Evolutionary conservation across 1,140 invertebrate species (phyloP).

Genomic region (Apocrypta bakeri): DNA sequence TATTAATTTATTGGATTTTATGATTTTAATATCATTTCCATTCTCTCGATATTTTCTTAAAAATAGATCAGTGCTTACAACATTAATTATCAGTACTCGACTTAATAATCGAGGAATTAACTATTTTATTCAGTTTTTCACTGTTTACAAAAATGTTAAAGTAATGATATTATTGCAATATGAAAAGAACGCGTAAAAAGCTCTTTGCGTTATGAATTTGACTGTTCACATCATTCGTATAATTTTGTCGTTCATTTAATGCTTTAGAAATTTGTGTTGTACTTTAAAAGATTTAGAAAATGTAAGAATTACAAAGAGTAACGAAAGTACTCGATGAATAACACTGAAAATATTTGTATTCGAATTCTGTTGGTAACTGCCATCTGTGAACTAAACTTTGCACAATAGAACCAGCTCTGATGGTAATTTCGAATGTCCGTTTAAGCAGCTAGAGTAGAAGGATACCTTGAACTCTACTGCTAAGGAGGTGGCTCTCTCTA

Average conservation of each 20-base stretch:
- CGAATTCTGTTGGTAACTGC: background rate
- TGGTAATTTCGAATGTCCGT: background rate
- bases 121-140: too few relatives aligned
- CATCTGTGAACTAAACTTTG: background rate
- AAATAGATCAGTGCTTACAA: too few relatives aligned
- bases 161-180: too few relatives aligned
- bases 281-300: background rate
- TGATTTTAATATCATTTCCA: background rate
- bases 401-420: background rate
- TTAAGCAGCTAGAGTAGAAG: too few relatives aligned
- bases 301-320: background rate
- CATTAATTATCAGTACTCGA: too few relatives aligned
- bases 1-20: slow-evolving; percentile 11
- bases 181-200: too few relatives aligned
- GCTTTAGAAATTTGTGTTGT: background rate
- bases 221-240: background rate
- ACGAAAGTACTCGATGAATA: background rate
- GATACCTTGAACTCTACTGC: background rate
- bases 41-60: too few relatives aligned
- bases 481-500: slow-evolving; percentile 31
- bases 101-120: too few relatives aligned
- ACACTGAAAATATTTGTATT: background rate
- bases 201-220: too few relatives aligned
- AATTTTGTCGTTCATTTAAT: too few relatives aligned
- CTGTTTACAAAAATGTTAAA: too few relatives aligned